Evolutionary conservation across 2,113 vertebrate species (phyloP).

Genomic region (Anthoscopus minutus): DNA sequence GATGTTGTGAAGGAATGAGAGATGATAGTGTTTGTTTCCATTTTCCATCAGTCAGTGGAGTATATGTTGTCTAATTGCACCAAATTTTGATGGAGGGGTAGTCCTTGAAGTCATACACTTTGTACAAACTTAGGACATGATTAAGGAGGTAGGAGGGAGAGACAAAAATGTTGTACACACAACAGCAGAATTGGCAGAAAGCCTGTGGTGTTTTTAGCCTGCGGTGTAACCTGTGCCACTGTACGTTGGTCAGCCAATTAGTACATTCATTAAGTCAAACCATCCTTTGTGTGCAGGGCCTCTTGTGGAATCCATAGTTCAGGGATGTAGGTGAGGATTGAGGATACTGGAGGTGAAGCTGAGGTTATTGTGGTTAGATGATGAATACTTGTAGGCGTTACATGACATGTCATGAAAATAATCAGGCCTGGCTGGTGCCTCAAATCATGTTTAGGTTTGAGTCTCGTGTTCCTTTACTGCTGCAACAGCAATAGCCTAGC

Average conservation of each 20-base stretch:
- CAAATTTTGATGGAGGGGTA: neutral
- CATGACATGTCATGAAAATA: neutral
- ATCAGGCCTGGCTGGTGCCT: neutral
- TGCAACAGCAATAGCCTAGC: neutral
- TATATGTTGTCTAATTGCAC: neutral
- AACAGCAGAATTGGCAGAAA: neutral
- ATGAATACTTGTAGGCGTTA: neutral
- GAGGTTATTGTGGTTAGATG: neutral
- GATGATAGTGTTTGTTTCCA: neutral
- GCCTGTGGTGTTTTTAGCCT: neutral
- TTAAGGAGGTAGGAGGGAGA: neutral
- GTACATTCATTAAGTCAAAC: neutral
- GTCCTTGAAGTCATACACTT: neutral
- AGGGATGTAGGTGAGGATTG: neutral
- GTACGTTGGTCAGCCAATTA: neutral
- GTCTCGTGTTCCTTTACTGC: neutral
- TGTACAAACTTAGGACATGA: neutral
- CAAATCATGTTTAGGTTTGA: neutral
- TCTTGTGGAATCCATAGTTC: neutral
- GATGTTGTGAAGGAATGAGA: neutral
- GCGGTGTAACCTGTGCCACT: neutral
- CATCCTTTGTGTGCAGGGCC: neutral
- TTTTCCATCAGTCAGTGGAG: neutral
- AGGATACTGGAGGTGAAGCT: neutral
- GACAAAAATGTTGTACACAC: neutral